A percentile compares a stretch with the other conserved stretches of the same genome.
Conservation (phyloP, 2,888 invertebrate species). For the Rhagonycha lutea region DNA sequence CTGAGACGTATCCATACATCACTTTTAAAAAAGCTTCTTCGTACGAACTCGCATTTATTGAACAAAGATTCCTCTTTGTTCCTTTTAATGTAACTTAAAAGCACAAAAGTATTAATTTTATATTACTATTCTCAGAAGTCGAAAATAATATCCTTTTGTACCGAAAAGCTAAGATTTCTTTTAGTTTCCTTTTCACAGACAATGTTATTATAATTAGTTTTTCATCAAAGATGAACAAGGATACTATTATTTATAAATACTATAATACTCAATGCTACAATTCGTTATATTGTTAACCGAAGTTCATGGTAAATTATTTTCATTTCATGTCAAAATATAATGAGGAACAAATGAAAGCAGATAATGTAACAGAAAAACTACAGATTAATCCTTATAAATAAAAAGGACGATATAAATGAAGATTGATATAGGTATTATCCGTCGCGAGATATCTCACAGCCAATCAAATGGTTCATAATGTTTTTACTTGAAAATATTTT, state of each 20-base stretch:
- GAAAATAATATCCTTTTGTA: not conserved
- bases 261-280: not conserved
- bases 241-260: not conserved
- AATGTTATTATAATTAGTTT: not conserved
- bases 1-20: constrained; percentile 22
- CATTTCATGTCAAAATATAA: not conserved
- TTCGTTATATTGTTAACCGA: not conserved
- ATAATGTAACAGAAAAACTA: not conserved
- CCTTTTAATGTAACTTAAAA: constrained; percentile 13
- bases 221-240: not conserved
- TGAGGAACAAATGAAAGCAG: not conserved
- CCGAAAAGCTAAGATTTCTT: not conserved
- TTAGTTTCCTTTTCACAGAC: not conserved
- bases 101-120: constrained; percentile 6
- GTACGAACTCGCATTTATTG: constrained; percentile 19
- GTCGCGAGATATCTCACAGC: not conserved
- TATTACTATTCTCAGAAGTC: not conserved
- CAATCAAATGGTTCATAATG: not conserved
- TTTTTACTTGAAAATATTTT: not conserved
- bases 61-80: constrained; percentile 17
- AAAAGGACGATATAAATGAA: not conserved
- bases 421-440: not conserved
- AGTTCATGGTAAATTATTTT: not conserved
- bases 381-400: not conserved
- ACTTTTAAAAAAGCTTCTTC: constrained; percentile 12